These are phyloP conservation scores for Brachionus calyciflorus DNA, from an alignment of 1,140 invertebrate genomes.

Conservation along the genomic window DNA sequence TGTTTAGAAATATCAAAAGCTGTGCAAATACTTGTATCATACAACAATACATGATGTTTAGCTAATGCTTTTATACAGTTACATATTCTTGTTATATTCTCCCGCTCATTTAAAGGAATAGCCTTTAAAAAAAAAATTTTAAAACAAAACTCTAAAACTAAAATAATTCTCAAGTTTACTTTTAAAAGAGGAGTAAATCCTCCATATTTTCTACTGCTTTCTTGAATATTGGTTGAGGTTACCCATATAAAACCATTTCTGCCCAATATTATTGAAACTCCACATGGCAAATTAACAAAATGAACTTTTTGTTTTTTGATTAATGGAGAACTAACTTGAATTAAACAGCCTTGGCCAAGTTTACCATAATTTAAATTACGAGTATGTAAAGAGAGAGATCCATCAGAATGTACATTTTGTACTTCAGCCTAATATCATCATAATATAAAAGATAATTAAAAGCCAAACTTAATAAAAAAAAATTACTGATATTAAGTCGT, in stretches of 20 bases:
- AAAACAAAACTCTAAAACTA: not conserved
- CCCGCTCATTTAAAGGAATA: conserved; percentile 64
- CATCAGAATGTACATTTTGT: conserved; percentile 84
- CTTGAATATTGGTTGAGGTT: conserved; percentile 73
- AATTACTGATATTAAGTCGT: conserved; percentile 84
- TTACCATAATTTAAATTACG: conserved; percentile 96
- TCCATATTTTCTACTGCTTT: conserved; percentile 72
- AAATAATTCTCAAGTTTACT: conserved; percentile 1
- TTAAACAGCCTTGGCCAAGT: conserved; percentile 78
- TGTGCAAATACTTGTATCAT: conserved; percentile 84
- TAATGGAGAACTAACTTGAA: conserved; percentile 86
- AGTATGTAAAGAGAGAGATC: conserved; percentile 86
- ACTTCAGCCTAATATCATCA: conserved; percentile 74
- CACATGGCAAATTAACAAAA: conserved; percentile 87
- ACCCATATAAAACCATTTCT: conserved; percentile 97
- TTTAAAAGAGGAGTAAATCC: conserved; percentile 48
- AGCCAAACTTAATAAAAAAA: not conserved
- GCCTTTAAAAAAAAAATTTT: conserved; percentile 1
- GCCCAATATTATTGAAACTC: conserved; percentile 85
- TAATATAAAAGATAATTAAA: no score
- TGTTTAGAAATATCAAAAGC: conserved; percentile 84
- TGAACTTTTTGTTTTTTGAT: conserved; percentile 91
- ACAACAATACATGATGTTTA: conserved; percentile 79
- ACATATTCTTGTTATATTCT: conserved; percentile 77
- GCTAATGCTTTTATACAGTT: conserved; percentile 84